phyloP scores from a whole-genome alignment of 2,797 vertebrate genomes.

The Borostomias antarcticus region DNA sequence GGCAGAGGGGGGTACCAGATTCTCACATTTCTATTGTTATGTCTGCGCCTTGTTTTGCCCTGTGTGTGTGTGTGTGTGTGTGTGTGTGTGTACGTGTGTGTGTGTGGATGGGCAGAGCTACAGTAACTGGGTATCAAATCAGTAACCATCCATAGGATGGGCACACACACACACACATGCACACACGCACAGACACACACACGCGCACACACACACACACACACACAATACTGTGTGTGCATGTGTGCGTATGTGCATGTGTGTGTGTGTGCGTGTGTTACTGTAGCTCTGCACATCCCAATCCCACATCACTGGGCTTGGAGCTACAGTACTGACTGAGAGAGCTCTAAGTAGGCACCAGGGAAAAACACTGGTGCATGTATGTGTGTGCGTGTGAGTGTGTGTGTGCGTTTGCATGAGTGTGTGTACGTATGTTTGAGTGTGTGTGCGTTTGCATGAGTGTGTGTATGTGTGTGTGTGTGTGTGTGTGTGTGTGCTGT shows the following conservation, averaged over 20 bases:
- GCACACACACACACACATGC: too few relatives aligned
- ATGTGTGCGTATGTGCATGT: neutral
- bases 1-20: neutral
- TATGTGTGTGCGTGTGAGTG: neutral
- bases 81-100: conserved; percentile 2
- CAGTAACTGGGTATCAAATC: neutral
- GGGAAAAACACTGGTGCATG: conserved; percentile 35
- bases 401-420: neutral
- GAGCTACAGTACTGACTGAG: conserved; percentile 41
- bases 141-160: too few relatives aligned
- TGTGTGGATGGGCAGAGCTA: neutral
- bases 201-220: too few relatives aligned
- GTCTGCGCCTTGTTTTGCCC: too few relatives aligned
- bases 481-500: neutral
- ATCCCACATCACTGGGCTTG: conserved; percentile 35
- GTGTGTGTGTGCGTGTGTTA: too few relatives aligned
- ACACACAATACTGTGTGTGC: too few relatives aligned
- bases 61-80: neutral
- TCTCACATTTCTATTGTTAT: neutral
- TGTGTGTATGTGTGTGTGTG: neutral
- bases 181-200: too few relatives aligned
- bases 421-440: neutral
- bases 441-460: too few relatives aligned
- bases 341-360: conserved; percentile 50
- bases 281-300: too few relatives aligned